These are phyloP conservation scores for Cephus spinipes DNA, from an alignment of 2,888 invertebrate species.

Conservation along the genomic window DNA sequence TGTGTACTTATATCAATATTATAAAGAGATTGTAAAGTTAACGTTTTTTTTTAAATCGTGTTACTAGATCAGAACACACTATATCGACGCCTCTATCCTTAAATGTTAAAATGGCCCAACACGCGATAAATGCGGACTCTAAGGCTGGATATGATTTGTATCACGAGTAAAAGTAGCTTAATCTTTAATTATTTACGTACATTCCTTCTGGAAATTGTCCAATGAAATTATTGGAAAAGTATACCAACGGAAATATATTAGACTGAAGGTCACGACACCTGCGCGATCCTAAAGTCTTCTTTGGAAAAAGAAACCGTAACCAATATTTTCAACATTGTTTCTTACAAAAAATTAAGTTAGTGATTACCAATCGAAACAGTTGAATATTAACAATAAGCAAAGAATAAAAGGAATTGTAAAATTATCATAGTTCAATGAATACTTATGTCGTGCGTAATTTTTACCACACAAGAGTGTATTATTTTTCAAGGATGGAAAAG, in stretches of 20 bases:
- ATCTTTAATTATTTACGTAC: not conserved
- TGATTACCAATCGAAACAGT: not conserved
- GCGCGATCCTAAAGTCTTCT: not conserved
- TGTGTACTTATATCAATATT: not conserved
- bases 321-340: not conserved
- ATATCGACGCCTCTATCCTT: not conserved
- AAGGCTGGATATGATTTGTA: not conserved
- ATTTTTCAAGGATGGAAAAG: not conserved
- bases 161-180: not conserved
- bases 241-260: not conserved
- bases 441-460: not conserved
- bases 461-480: not conserved
- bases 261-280: not conserved
- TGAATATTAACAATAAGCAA: not conserved
- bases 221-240: not conserved
- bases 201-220: not conserved
- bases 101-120: not conserved
- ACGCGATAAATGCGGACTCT: not conserved
- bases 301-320: not conserved
- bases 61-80: not conserved
- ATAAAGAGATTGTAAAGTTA: not conserved
- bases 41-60: not conserved
- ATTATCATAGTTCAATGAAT: not conserved
- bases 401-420: not conserved
- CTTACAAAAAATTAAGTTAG: not conserved